These are phyloP conservation scores for Polyergus mexicanus DNA, from an alignment of 1,140 invertebrate species.

Conservation along the genomic window DNA sequence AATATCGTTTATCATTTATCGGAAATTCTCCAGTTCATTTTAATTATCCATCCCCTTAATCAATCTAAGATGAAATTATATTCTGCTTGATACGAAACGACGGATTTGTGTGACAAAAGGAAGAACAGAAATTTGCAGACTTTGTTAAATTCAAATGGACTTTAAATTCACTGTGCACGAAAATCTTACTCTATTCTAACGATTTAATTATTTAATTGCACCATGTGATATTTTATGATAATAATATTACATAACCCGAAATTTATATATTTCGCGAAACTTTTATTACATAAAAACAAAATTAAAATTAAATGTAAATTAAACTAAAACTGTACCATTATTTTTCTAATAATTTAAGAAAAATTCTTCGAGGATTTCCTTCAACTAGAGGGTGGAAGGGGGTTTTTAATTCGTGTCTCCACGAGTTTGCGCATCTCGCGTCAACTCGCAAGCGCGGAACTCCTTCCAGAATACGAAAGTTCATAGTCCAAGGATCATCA, in stretches of 20 bases:
- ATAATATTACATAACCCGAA: no score
- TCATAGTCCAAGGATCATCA: slow-evolving; percentile 33
- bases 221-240: background rate
- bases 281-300: no score
- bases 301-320: slow-evolving; percentile 9
- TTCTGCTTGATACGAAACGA: background rate
- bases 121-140: no score
- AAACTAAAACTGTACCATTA: background rate
- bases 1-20: slow-evolving; percentile 11
- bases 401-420: background rate
- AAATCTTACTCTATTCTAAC: no score
- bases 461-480: slow-evolving; percentile 8
- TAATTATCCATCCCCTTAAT: background rate
- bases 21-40: background rate
- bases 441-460: background rate
- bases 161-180: no score
- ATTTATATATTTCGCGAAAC: no score
- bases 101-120: no score
- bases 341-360: background rate
- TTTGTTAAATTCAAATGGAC: no score
- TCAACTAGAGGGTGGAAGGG: background rate
- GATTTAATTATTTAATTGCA: no score
- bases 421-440: slow-evolving; percentile 47
- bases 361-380: background rate
- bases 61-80: slow-evolving; percentile 5